Conservation (phyloP, 2,888 invertebrate genomes). For the Argyresthia goedartella region DNA sequence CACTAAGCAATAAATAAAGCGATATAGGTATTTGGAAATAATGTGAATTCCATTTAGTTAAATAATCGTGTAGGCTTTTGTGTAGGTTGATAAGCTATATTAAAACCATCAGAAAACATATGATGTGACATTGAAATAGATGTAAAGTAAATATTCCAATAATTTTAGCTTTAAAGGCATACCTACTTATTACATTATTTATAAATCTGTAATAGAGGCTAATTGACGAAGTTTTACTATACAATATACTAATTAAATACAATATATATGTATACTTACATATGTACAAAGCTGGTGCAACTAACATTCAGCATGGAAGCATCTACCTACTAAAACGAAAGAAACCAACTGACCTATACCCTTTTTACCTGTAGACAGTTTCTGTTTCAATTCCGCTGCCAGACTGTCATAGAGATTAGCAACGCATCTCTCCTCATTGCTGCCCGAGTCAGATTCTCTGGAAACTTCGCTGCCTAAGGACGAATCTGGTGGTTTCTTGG, state of each 20-base stretch:
- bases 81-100: no score
- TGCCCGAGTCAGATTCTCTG: slow-evolving; percentile 78
- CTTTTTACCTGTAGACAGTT: slow-evolving; percentile 71
- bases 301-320: background rate
- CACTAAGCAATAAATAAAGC: no score
- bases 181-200: no score
- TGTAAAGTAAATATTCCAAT: no score
- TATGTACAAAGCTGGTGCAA: background rate
- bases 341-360: slow-evolving; percentile 54
- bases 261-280: background rate
- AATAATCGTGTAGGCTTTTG: no score
- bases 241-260: background rate
- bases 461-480: slow-evolving; percentile 82
- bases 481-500: slow-evolving; percentile 78
- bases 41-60: no score
- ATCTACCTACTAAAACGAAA: slow-evolving; percentile 8
- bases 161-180: no score
- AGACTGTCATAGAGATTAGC: slow-evolving; percentile 90
- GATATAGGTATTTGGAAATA: no score
- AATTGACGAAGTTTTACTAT: no score
- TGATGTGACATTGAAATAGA: no score
- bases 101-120: no score
- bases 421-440: slow-evolving; percentile 77
- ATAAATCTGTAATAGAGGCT: no score
- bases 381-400: slow-evolving; percentile 86